Conservation (phyloP, 2,113 vertebrate species). For the Abramis brama region DNA sequence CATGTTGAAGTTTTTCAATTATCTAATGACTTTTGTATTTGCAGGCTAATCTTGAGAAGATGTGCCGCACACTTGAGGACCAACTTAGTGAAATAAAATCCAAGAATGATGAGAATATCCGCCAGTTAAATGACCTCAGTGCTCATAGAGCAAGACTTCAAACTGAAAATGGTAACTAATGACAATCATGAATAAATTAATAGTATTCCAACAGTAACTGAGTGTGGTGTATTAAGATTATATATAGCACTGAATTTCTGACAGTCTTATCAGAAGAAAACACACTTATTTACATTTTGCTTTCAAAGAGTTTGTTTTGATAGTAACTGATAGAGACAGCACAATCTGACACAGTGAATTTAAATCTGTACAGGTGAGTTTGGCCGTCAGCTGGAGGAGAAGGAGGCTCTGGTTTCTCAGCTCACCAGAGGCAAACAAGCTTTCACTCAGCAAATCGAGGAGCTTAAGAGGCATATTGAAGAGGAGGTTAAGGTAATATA, state of each 20-base stretch:
- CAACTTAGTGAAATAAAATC: conserved; percentile 77
- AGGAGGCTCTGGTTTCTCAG: no score
- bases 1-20: no score
- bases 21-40: not conserved
- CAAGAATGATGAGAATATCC: conserved; percentile 75
- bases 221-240: not conserved
- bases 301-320: not conserved
- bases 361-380: not conserved
- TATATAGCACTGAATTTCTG: not conserved
- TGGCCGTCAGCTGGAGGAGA: no score
- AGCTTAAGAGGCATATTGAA: no score
- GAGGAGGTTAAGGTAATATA: no score
- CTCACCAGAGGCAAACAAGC: no score
- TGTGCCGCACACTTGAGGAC: conserved; percentile 65
- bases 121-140: conserved; percentile 57
- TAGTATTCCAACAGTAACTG: not conserved
- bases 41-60: conserved; percentile 80
- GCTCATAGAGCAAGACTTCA: conserved; percentile 56
- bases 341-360: not conserved
- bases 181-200: not conserved
- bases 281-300: not conserved
- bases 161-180: conserved; percentile 56
- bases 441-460: no score
- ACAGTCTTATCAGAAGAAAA: not conserved
- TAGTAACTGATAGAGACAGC: not conserved